A percentile compares a stretch with the other conserved stretches of the same genome.
phyloP scores from a whole-genome alignment of 2,888 invertebrate genomes.

The Eumerus sabulonum region DNA sequence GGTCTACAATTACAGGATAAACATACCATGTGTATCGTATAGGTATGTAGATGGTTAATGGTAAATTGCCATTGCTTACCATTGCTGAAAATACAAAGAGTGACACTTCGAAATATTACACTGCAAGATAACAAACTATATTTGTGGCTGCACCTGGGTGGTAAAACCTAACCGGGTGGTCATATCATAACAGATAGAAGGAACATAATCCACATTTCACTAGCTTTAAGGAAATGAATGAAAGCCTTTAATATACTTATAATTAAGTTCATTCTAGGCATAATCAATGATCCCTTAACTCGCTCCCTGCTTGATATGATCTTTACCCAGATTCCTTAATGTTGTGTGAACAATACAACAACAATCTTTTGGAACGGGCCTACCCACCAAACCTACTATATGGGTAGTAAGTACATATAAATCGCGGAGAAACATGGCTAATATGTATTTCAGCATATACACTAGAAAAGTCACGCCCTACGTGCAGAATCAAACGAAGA shows the following conservation, averaged over 20 bases:
- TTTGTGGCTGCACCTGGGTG: slow-evolving; percentile 24
- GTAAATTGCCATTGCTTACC: slow-evolving; percentile 32
- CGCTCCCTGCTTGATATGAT: no score
- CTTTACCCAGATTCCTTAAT: no score
- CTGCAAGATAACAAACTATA: slow-evolving; percentile 37
- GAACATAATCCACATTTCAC: no score
- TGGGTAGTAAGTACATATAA: slow-evolving; percentile 48
- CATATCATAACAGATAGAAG: no score
- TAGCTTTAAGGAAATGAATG: no score
- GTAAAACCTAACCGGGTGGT: no score
- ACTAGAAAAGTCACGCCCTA: slow-evolving; percentile 46
- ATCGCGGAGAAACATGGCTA: slow-evolving; percentile 49
- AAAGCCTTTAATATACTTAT: no score
- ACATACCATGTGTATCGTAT: neutral
- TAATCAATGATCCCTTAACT: no score
- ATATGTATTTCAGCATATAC: slow-evolving; percentile 55
- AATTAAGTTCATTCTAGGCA: no score
- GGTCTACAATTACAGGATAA: slow-evolving; percentile 3
- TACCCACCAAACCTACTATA: slow-evolving; percentile 6
- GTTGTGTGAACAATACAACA: neutral
- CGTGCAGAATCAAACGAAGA: neutral
- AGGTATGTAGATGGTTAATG: neutral
- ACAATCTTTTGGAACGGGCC: neutral
- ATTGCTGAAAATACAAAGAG: slow-evolving; percentile 39
- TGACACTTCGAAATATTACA: slow-evolving; percentile 45